phyloP scores from a whole-genome alignment of 2,113 vertebrate species.

The Lutjanus erythropterus region DNA sequence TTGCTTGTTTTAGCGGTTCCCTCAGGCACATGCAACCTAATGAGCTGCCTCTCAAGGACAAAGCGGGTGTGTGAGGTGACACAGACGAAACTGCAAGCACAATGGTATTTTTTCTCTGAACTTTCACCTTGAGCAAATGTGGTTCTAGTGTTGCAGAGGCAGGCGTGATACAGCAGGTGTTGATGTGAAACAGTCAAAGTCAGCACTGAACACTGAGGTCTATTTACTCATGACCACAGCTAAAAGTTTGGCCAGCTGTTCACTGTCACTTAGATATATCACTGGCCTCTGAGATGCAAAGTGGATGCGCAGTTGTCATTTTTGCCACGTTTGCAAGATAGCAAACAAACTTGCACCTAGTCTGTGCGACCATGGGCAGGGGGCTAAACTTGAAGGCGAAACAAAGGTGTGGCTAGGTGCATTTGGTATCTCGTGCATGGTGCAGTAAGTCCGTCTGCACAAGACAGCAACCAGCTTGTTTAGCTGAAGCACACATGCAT shows the following conservation, averaged over 20 bases:
- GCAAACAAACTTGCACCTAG: too few relatives aligned
- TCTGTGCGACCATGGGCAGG: too few relatives aligned
- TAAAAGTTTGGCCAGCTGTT: slow-evolving; percentile 39
- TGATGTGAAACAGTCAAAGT: slow-evolving; percentile 24
- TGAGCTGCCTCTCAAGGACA: slow-evolving; percentile 79
- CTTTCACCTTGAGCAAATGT: slow-evolving; percentile 37
- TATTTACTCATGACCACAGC: neutral
- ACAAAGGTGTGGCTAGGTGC: too few relatives aligned
- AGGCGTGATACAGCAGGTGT: neutral
- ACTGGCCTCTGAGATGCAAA: neutral
- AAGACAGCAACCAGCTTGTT: too few relatives aligned
- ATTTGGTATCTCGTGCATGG: too few relatives aligned
- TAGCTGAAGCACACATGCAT: too few relatives aligned
- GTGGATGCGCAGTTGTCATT: too few relatives aligned
- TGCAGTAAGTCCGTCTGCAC: too few relatives aligned
- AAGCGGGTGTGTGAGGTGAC: slow-evolving; percentile 44
- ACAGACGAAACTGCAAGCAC: slow-evolving; percentile 17
- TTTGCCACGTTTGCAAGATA: too few relatives aligned
- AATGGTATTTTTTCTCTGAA: slow-evolving; percentile 27
- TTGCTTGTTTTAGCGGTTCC: slow-evolving; percentile 76
- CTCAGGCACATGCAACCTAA: slow-evolving; percentile 67
- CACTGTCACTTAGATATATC: neutral
- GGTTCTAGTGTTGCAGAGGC: neutral
- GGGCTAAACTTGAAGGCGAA: too few relatives aligned
- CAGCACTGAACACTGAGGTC: neutral